These are phyloP conservation scores for Tholera decimalis DNA, from an alignment of 2,888 invertebrate species.

Conservation along the genomic window DNA sequence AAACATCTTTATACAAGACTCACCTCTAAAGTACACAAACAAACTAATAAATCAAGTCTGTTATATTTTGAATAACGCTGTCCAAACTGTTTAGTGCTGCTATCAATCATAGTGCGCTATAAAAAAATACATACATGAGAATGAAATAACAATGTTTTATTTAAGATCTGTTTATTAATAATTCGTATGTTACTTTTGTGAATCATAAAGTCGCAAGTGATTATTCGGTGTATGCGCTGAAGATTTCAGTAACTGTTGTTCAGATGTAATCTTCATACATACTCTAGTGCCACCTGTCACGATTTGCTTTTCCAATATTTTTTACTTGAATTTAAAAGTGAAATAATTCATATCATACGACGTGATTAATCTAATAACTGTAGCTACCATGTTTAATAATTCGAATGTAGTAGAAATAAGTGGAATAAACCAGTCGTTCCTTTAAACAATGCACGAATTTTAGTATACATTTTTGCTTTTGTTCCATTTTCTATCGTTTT, in stretches of 20 bases:
- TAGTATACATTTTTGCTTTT: too few species aligned
- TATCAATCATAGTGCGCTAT: constrained; percentile 42
- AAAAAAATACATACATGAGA: constrained; percentile 44
- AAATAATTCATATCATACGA: too few species aligned
- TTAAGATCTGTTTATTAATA: constrained; percentile 21
- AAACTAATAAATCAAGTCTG: constrained; percentile 41
- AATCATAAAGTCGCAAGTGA: not conserved
- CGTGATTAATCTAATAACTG: too few species aligned
- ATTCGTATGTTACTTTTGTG: constrained; percentile 10
- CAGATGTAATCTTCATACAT: too few species aligned
- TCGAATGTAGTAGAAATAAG: too few species aligned
- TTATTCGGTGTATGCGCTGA: not conserved
- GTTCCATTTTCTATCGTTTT: too few species aligned
- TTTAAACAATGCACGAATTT: too few species aligned
- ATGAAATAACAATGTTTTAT: constrained; percentile 30
- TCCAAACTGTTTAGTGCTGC: constrained; percentile 35
- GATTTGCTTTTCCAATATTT: too few species aligned
- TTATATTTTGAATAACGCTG: constrained; percentile 37
- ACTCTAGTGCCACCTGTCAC: too few species aligned
- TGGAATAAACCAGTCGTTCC: too few species aligned
- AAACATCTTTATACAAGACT: constrained; percentile 13
- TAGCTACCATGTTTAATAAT: too few species aligned
- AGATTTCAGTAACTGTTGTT: not conserved
- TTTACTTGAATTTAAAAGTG: too few species aligned
- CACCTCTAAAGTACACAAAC: constrained; percentile 16